phyloP scores from a whole-genome alignment of 2,888 invertebrate genomes.

The Eugnorisma glareosa region DNA sequence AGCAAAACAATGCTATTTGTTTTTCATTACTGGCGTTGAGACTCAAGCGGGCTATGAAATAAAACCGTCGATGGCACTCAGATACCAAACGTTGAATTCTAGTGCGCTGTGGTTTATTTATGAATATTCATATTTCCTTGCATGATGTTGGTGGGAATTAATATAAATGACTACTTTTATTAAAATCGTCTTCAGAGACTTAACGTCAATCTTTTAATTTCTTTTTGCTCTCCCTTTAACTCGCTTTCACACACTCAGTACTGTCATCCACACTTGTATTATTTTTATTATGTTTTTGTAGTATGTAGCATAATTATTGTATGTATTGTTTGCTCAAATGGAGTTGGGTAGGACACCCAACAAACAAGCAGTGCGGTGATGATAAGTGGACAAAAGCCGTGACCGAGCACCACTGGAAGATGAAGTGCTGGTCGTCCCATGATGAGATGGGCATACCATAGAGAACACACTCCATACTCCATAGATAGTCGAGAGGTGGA shows the following conservation, averaged over 20 bases:
- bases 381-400: background rate
- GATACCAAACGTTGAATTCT: slow-evolving; percentile 10
- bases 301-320: background rate
- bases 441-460: background rate
- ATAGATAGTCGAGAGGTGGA: background rate
- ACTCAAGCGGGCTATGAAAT: slow-evolving; percentile 28
- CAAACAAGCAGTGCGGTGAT: background rate
- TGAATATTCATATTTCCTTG: background rate
- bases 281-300: background rate
- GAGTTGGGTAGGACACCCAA: background rate
- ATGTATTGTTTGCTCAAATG: background rate
- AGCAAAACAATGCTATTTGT: slow-evolving; percentile 41
- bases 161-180: background rate
- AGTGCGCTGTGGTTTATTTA: background rate
- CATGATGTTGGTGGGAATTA: background rate
- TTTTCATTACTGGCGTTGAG: slow-evolving; percentile 41
- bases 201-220: background rate
- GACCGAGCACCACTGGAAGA: background rate
- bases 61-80: slow-evolving; percentile 31
- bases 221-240: background rate
- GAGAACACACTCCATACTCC: background rate
- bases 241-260: background rate
- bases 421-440: no score
- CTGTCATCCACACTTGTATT: background rate
- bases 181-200: background rate